Evolutionary conservation across 2,888 invertebrate species (phyloP).

Genomic region (Graphium colonna): DNA sequence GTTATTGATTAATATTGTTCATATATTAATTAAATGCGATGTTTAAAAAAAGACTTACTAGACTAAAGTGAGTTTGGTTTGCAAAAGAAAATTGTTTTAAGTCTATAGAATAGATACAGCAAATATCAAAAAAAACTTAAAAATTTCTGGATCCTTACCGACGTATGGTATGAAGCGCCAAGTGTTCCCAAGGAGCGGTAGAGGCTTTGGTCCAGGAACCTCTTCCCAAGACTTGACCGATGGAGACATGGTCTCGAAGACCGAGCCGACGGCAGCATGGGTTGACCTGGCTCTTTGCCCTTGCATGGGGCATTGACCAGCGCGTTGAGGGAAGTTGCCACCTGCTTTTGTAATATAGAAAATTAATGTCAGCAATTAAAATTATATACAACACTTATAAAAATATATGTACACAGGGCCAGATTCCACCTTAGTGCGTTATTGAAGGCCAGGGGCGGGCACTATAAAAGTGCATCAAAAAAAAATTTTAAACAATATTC

Average conservation of each 20-base stretch:
- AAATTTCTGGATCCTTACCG: constrained; percentile 56
- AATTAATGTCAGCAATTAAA: too few relatives aligned
- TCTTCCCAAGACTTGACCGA: constrained; percentile 72
- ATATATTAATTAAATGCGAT: not conserved
- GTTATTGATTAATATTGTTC: not conserved
- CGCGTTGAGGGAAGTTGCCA: constrained; percentile 31
- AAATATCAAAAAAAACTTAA: not conserved
- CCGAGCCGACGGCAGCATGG: constrained; percentile 52
- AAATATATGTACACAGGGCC: too few relatives aligned
- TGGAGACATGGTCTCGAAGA: constrained; percentile 51
- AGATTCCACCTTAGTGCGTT: too few relatives aligned
- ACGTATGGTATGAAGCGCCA: constrained; percentile 82
- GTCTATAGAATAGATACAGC: not conserved
- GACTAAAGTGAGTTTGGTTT: not conserved
- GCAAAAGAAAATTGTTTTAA: not conserved
- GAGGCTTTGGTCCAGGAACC: constrained; percentile 80
- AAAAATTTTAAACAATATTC: too few relatives aligned
- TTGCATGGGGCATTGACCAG: constrained; percentile 46
- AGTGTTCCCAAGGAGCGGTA: constrained; percentile 81
- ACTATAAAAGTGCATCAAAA: too few relatives aligned
- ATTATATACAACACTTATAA: too few relatives aligned
- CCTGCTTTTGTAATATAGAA: too few relatives aligned
- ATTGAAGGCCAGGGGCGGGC: too few relatives aligned
- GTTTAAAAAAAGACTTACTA: not conserved
- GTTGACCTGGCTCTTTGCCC: constrained; percentile 60